Evolutionary conservation across 2,113 vertebrate species (phyloP).

Genomic region (Elaphurus davidianus): DNA sequence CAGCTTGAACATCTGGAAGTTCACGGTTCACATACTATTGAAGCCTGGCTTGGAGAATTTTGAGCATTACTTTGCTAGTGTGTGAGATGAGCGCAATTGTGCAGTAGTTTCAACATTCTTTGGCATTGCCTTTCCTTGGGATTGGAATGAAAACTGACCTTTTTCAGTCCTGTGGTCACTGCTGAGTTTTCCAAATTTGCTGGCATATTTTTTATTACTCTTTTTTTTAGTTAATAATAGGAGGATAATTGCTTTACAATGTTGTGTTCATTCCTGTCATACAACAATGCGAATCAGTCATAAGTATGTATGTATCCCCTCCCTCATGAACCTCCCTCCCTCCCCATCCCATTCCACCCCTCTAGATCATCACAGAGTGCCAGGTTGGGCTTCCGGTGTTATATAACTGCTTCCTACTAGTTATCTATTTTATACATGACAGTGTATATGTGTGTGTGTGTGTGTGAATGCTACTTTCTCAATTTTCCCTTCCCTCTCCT

Average conservation of each 20-base stretch:
- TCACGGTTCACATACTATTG: fast-evolving
- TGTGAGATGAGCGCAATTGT: background rate
- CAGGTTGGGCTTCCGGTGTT: background rate
- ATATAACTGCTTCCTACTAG: background rate
- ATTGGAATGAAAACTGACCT: background rate
- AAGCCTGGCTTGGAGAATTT: background rate
- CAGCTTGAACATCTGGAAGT: background rate
- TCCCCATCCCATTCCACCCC: background rate
- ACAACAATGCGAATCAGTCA: background rate
- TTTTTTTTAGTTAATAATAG: background rate
- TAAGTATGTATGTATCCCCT: background rate
- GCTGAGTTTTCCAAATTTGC: background rate
- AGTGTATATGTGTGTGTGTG: background rate
- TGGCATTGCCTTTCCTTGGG: background rate
- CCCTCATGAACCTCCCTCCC: background rate
- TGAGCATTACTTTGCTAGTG: background rate
- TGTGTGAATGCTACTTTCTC: background rate
- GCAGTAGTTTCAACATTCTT: background rate
- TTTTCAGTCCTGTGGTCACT: background rate
- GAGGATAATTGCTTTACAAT: background rate
- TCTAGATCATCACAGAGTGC: background rate
- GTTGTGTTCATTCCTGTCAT: background rate
- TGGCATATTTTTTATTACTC: background rate
- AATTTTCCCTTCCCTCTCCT: background rate
- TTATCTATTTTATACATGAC: background rate